A percentile compares a stretch with the other conserved stretches of the same genome.
phyloP scores from a whole-genome alignment of 2,888 invertebrate genomes.

The Drosophila suboccidentalis region DNA sequence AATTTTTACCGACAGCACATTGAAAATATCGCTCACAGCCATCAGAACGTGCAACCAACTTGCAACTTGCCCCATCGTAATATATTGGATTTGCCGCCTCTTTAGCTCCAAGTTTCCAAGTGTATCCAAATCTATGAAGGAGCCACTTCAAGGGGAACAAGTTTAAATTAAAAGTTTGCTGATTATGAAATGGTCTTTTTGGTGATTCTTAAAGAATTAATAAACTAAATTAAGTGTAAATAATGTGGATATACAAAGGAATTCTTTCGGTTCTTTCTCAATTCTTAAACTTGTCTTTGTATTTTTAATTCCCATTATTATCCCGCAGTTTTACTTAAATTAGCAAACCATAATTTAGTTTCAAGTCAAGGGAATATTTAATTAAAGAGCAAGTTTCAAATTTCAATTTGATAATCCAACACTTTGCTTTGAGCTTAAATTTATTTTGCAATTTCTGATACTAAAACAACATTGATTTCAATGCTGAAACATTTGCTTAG shows the following conservation, averaged over 20 bases:
- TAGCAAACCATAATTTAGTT: not conserved
- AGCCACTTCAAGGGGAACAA: slow-evolving; percentile 4
- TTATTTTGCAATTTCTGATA: slow-evolving; percentile 9
- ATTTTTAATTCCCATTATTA: not conserved
- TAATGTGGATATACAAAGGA: too few relatives aligned
- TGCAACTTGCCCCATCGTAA: slow-evolving; percentile 56
- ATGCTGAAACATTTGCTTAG: not conserved
- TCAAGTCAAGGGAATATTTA: slow-evolving; percentile 4
- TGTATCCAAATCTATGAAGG: slow-evolving; percentile 28
- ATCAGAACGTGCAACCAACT: slow-evolving; percentile 69
- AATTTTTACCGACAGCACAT: slow-evolving; percentile 79
- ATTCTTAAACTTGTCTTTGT: not conserved
- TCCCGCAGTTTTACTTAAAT: not conserved
- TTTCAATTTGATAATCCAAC: slow-evolving; percentile 3
- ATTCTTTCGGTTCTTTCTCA: too few relatives aligned
- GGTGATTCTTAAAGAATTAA: not conserved
- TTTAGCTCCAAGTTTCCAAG: slow-evolving; percentile 25
- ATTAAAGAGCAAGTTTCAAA: slow-evolving; percentile 1
- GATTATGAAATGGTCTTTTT: not conserved
- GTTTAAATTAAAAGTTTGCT: slow-evolving; percentile 6
- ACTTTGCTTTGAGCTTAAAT: not conserved
- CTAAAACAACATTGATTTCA: slow-evolving; percentile 13
- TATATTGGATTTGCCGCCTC: slow-evolving; percentile 59
- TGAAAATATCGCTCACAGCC: slow-evolving; percentile 71
- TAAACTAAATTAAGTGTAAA: too few relatives aligned